A percentile compares a stretch with the other conserved stretches of the same genome.
Conservation (phyloP, 2,888 invertebrate species). For the Dusona sp. region DNA sequence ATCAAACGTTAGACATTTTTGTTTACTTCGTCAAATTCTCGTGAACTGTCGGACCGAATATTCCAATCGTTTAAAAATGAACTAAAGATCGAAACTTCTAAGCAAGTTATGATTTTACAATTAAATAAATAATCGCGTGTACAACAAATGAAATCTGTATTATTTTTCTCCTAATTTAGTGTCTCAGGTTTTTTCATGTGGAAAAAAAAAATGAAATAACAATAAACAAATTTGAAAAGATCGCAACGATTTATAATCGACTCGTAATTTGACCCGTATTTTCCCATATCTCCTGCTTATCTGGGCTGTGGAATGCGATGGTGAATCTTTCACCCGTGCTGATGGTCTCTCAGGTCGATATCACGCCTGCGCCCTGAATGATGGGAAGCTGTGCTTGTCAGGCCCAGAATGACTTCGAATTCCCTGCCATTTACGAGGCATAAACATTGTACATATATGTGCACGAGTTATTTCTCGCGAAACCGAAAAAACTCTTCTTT, state of each 20-base stretch:
- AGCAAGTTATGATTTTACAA: neutral
- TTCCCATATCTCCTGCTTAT: constrained; percentile 15
- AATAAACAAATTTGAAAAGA: neutral
- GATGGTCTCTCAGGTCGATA: constrained; percentile 78
- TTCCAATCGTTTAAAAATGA: neutral
- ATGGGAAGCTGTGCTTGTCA: constrained; percentile 59
- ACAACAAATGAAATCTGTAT: neutral
- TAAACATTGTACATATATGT: neutral
- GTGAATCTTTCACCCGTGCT: constrained; percentile 42
- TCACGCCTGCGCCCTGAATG: constrained; percentile 77
- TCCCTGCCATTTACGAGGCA: neutral
- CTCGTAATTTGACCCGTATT: constrained; percentile 25
- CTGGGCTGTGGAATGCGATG: constrained; percentile 34
- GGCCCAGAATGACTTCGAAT: constrained; percentile 59
- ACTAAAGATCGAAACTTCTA: neutral
- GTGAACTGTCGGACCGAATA: neutral
- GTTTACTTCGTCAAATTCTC: neutral
- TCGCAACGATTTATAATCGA: too few relatives aligned
- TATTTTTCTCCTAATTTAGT: neutral
- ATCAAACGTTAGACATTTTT: too few relatives aligned
- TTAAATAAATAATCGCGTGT: neutral
- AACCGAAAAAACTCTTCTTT: too few relatives aligned
- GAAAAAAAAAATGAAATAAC: neutral
- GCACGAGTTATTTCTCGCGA: neutral
- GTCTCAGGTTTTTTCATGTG: neutral